Base-by-base conservation (phyloP, 2,113 vertebrate species). In the Sinocyclocheilus anshuiensis region DNA sequence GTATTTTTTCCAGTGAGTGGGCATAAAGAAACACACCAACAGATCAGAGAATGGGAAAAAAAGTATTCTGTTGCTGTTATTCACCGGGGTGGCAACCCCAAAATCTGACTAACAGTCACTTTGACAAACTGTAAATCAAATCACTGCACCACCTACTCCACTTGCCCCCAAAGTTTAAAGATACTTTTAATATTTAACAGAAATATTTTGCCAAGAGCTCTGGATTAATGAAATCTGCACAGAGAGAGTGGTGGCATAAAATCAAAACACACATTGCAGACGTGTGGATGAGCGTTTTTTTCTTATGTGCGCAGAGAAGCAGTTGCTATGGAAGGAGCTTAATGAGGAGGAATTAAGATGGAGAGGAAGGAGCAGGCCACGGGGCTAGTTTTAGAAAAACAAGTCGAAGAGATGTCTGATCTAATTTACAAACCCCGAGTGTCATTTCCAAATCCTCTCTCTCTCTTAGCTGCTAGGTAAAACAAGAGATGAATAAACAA, bases 401-500 rank as follows among this genome's bases (percentile, higher is more conserved):
- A 90, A 88, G 65, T 79, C 12, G 59, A 33, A 75, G 42, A 77
- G 77, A 86, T 67, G 78, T 83, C 79, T 87, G 83, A 88, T 87
- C 85, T 88, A 39, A 81, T 86, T 88, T 84, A 84, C 71, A 71
- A 76, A 86, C 85, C 87, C 77, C 74, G 63, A 67, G 69, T 75
- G 33, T 89, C 79, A 77, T 85, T 87, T 85, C 86, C 36, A 65
- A 84, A 86, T 88, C 87, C 84, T 63, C 74, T 84, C 33, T 26
- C 57, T 74, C 80, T 77, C 57, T 79, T 39, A 74, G 76, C 72
- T 77, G 86, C 88, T 87, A 90, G 92, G 91, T 91, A 93, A 92
- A 94, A 93, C 89, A 90, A 91, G 82, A 42, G 33, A 80, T 87
- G 86, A 91, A 92, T 92, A 93, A 94, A 94, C 91, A 90, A 90